Conservation (phyloP, 2,113 vertebrate species). For the Amazona guildingii region DNA sequence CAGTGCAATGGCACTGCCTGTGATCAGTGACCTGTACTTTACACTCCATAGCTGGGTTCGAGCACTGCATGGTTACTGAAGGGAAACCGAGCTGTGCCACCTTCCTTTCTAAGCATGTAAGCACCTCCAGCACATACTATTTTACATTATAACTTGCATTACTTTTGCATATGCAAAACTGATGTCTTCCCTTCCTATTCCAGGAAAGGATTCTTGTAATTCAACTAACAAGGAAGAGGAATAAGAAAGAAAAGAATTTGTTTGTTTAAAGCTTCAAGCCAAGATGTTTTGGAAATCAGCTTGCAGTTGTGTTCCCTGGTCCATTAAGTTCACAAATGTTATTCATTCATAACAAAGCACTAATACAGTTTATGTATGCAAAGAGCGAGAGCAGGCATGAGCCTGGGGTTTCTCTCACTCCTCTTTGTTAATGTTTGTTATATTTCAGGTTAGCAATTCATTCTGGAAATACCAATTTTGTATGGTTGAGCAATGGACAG, state of each 20-base stretch:
- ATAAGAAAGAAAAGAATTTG: background rate
- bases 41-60: background rate
- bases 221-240: background rate
- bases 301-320: background rate
- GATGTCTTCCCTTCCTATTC: background rate
- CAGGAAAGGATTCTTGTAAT: background rate
- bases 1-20: background rate
- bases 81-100: rapidly evolving
- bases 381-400: rapidly evolving
- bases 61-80: background rate
- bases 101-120: background rate
- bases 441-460: background rate
- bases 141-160: background rate
- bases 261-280: background rate
- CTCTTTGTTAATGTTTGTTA: background rate
- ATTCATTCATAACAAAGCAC: background rate
- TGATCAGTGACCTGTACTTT: background rate
- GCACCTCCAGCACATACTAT: background rate
- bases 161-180: too few species aligned
- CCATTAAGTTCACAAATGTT: background rate
- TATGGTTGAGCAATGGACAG: background rate
- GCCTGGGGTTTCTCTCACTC: background rate
- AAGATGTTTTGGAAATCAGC: background rate
- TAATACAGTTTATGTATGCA: background rate
- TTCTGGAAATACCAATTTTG: background rate